Base-by-base conservation (phyloP, 2,888 invertebrate genomes). In the Sussaba pulchella region DNA sequence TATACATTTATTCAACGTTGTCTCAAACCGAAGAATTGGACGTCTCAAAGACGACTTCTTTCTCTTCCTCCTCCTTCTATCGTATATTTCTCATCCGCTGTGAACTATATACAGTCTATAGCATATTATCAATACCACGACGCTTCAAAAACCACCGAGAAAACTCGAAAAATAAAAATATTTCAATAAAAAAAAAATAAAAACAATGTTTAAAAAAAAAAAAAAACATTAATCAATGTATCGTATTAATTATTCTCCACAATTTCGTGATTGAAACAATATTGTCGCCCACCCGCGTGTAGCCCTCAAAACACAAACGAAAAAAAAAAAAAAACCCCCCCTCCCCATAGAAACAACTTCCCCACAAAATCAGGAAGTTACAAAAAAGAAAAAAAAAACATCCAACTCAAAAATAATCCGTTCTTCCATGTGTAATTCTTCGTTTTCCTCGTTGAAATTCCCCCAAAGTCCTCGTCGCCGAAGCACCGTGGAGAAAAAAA, bases 241-340 rank as follows among this genome's bases (percentile, higher is more conserved):
- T 47, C 47, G 2, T 2, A 2, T 19, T 47, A 1, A 8, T 1
- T 19, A 47, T 47, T 47, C 19, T 45, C 14, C 45, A 47, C 8
- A 12, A 41, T 41, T 41, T 10, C 0, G 9, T 9, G 9, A 10
- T 19, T 10, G 8, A 19, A 10, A 21, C 4, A 45, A 45, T 45
- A n/a, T 45, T 45, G 41, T 41, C n/a, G n/a, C n/a, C n/a, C n/a
- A 21, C 8, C n/a, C 26, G 1, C 26, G 26, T 26, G 52, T 54
- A 24, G 52, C 26, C 26, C 52, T n/a, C n/a, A n/a, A n/a, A 47
- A 64, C 36, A 26, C 50, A 52, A 54, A 52, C 24, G 14, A 47
- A 36, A 47, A 26, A 31, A 31, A 31, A 31, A 31, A 31, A 31
- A 31, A n/a, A n/a, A n/a, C n/a, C n/a, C n/a, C n/a, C n/a, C n/a